Base-by-base conservation (phyloP, 2,888 invertebrate genomes). In the Pseudoips prasinana region DNA sequence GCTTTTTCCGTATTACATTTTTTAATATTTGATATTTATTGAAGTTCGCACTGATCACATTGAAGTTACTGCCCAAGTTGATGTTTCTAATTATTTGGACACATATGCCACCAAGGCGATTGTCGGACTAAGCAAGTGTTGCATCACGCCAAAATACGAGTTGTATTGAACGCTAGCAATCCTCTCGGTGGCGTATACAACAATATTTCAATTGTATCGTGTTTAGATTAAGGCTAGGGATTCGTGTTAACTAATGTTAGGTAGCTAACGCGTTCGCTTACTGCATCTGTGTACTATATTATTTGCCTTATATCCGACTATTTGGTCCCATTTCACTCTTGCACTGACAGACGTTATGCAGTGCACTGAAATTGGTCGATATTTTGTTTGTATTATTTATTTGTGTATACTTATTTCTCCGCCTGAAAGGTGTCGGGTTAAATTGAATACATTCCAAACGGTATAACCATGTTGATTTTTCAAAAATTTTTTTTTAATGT, bases 371-470 rank as follows among this genome's bases (percentile, higher is more conserved):
- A 25, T 26, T 42, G 33, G 51, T 55, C 60, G 22, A 31, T 44
- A 58, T 62, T 55, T 50, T 45, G 56, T 60, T 54, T 56, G 54
- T 56, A 58, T 58, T 68, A 65, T 73, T 63, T 66, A 57, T 50
- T 44, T 46, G 46, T 68, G 58, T 71, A 55, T 65, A 64, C 63
- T 71, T 67, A 67, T 71, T 74, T 73, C 66, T 70, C 76, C 84
- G 75, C 87, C 88, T 88, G 81, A 75, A 85, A 88, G 88, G 87
- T 86, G 85, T 86, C 83, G 78, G 85, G 84, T 85, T 71, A 75
- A 71, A 68, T 60, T 49, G 63, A 75, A 75, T 80, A 87, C 88
- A 88, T 87, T 88, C 88, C 88, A 88, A 76, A 69, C 78, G 85
- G 86, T 86, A 50, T 70, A 74, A 86, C 87, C 86, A 82, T 75